These are phyloP conservation scores for Willisornis vidua DNA, from an alignment of 2,113 vertebrate genomes.

Conservation along the genomic window DNA sequence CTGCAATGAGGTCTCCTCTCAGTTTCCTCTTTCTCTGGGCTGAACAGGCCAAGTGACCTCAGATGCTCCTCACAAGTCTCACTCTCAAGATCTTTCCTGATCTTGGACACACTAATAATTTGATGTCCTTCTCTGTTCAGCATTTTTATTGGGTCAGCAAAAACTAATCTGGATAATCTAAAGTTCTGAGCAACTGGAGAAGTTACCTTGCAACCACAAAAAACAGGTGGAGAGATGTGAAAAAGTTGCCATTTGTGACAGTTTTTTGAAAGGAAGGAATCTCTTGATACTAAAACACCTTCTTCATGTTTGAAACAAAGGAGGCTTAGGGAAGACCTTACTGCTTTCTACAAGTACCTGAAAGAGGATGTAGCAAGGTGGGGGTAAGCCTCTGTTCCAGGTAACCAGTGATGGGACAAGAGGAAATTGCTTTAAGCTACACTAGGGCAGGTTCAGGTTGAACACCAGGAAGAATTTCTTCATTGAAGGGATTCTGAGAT, in stretches of 20 bases:
- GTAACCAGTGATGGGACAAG: background rate
- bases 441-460: background rate
- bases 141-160: background rate
- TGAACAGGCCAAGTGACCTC: background rate
- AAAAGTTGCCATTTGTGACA: background rate
- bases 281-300: background rate
- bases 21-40: background rate
- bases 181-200: background rate
- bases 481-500: background rate
- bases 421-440: background rate
- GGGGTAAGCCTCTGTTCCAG: background rate
- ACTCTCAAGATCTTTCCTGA: background rate
- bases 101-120: background rate
- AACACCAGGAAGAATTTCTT: background rate
- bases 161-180: background rate
- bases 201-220: background rate
- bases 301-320: background rate
- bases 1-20: background rate
- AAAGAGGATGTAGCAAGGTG: background rate
- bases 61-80: background rate
- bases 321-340: background rate
- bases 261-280: background rate
- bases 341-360: background rate
- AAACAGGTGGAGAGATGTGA: background rate
- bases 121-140: background rate